These are phyloP conservation scores for Arctocebus calabarensis DNA, from an alignment of 2,797 vertebrate species.

Conservation along the genomic window DNA sequence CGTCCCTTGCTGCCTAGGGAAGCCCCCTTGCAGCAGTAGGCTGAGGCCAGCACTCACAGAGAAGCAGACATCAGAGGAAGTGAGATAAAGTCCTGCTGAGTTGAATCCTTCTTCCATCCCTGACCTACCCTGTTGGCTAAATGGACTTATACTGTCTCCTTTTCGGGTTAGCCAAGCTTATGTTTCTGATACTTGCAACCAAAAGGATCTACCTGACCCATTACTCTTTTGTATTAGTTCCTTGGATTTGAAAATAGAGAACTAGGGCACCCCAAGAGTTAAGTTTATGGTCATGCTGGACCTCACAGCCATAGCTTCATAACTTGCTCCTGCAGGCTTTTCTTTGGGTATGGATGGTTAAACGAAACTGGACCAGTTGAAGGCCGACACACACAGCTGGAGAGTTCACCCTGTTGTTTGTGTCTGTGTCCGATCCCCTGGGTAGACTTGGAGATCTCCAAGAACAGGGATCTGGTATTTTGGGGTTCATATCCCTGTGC, in stretches of 20 bases:
- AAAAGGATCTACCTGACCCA: neutral
- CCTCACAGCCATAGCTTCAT: neutral
- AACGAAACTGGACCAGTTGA: neutral
- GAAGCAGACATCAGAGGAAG: neutral
- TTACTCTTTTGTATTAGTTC: neutral
- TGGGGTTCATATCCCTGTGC: neutral
- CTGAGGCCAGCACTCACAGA: neutral
- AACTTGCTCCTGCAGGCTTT: neutral
- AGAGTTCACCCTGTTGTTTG: neutral
- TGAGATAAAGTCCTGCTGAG: neutral
- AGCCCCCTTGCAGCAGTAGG: neutral
- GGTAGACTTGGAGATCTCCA: neutral
- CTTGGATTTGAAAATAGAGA: neutral
- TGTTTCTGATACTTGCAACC: neutral
- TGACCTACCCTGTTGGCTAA: neutral
- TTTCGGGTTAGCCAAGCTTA: neutral
- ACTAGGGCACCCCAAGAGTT: too few relatives aligned
- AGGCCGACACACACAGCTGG: neutral
- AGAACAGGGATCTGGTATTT: neutral
- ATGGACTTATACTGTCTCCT: neutral
- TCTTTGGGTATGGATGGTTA: neutral
- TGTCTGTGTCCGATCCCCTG: neutral
- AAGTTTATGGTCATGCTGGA: neutral
- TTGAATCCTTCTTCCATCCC: neutral
- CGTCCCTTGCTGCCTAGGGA: neutral